Percentiles rank a stretch among this genome's conserved stretches.
These are phyloP conservation scores for Parazoanthus swiftii DNA, from an alignment of 92 coral and sea anemone species.

Conservation along the genomic window DNA sequence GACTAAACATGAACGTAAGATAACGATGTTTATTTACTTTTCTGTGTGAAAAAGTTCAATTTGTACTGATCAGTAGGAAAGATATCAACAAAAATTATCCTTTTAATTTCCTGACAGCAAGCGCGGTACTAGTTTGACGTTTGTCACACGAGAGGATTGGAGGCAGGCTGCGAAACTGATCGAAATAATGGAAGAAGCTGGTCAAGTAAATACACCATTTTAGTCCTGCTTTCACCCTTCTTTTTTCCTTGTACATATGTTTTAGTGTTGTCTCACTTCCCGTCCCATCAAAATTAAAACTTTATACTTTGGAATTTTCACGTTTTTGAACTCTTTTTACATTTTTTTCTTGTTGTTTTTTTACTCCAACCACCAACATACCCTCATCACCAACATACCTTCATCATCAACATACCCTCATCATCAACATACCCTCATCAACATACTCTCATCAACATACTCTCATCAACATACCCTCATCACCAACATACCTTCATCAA, in stretches of 20 bases:
- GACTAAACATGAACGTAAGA: too few species aligned
- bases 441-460: too few species aligned
- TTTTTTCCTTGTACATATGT: neutral
- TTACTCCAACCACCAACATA: too few species aligned
- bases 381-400: too few species aligned
- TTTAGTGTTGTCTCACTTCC: neutral
- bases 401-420: too few species aligned
- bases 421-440: too few species aligned
- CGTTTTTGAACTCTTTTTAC: too few species aligned
- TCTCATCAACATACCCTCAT: too few species aligned
- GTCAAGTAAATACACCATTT: conserved; percentile 63
- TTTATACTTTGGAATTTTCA: too few species aligned
- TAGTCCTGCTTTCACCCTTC: neutral
- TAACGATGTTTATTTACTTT: too few species aligned
- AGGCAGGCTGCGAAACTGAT: conserved; percentile 84
- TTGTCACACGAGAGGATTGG: conserved; percentile 95
- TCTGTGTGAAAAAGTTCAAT: neutral
- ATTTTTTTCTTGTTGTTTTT: too few species aligned
- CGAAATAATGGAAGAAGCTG: conserved; percentile 83
- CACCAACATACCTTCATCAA: too few species aligned
- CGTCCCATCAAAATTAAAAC: neutral
- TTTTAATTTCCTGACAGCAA: neutral
- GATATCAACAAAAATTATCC: neutral
- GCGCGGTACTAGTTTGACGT: conserved; percentile 81
- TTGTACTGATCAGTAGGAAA: neutral